Evolutionary conservation across 2,113 vertebrate species (phyloP), one percentile per base, ranked within the genome.

Genomic region (Herpailurus yagouaroundi): DNA sequence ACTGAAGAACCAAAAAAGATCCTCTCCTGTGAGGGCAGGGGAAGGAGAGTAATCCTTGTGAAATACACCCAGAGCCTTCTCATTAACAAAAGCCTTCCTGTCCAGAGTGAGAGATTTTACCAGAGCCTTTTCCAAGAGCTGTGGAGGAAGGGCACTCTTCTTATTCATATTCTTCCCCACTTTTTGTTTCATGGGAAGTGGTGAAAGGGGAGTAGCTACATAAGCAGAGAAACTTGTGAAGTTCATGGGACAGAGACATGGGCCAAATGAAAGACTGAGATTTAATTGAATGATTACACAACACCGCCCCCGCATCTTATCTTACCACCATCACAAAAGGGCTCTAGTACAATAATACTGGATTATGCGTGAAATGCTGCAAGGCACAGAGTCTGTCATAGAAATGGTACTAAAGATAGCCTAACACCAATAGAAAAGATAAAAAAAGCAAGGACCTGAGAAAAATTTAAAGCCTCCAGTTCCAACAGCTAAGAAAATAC

Each of bases 271-370:
- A 74, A 50, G 31, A 36, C 25, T 23, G 29, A 66, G 29, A 89
- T 57, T 14, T 73, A 45, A 68, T 1, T 89, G 13, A 27, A 79
- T 31, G 19, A 64, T 73, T 52, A 69, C 14, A 36, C 25, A 69
- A 50, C 1, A 23, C 18, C 23, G 15, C 68, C 4, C 5, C 52
- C 21, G 0, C 4, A 25, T 3, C 21, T 66, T 4, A 81, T 6
- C 27, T 77, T 16, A 19, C 29, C 33, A 71, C 50, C 19, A 69
- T 29, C 15, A 48, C 16, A 55, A 38, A 2, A 69, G 19, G 2
- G 5, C 29, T 55, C 13, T 15, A 76, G 4, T 81, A 38, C 63
- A 50, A 31, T 4, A 50, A n/a, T 14, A 23, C 11, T 21, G 1
- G 15, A 27, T 11, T 36, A 64, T 23, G 87, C 3, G 18, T 63